Evolutionary conservation across 2,888 invertebrate species (phyloP).

Genomic region (Nemapogon koenigi): DNA sequence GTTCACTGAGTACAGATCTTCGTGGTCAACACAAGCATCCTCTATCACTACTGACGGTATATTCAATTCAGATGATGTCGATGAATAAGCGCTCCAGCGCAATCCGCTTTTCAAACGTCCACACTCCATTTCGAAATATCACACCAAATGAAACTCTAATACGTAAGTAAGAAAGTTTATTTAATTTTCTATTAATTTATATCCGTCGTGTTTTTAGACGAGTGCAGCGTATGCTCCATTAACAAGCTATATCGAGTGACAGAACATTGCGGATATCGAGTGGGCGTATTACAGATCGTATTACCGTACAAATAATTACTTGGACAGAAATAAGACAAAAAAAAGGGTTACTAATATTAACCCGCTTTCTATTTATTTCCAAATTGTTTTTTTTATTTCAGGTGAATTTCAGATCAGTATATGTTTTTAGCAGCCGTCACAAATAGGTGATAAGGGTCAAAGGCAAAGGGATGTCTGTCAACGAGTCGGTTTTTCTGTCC

Average conservation of each 20-base stretch:
- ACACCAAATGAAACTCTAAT: constrained; percentile 1
- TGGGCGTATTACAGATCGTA: constrained; percentile 5
- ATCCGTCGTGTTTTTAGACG: background rate
- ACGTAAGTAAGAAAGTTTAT: background rate
- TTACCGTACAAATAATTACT: no score
- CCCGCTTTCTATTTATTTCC: no score
- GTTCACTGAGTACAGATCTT: constrained; percentile 25
- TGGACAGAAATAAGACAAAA: no score
- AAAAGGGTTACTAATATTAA: no score
- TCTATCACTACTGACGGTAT: constrained; percentile 28
- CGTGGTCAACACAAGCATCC: constrained; percentile 23
- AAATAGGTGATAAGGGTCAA: no score
- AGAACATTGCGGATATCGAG: background rate
- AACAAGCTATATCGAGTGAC: constrained; percentile 1
- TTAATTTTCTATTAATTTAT: background rate
- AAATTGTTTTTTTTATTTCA: no score
- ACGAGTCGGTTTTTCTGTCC: no score
- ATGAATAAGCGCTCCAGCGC: constrained; percentile 35
- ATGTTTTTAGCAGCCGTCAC: no score
- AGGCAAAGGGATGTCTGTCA: no score
- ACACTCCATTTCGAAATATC: constrained; percentile 35
- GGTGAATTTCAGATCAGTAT: no score
- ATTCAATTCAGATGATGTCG: constrained; percentile 24
- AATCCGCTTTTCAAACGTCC: constrained; percentile 34
- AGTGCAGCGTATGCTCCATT: background rate